Percentiles rank a stretch among this genome's conserved stretches.
These are phyloP conservation scores for Equus przewalskii DNA, from an alignment of 2,113 vertebrate species.

Conservation along the genomic window DNA sequence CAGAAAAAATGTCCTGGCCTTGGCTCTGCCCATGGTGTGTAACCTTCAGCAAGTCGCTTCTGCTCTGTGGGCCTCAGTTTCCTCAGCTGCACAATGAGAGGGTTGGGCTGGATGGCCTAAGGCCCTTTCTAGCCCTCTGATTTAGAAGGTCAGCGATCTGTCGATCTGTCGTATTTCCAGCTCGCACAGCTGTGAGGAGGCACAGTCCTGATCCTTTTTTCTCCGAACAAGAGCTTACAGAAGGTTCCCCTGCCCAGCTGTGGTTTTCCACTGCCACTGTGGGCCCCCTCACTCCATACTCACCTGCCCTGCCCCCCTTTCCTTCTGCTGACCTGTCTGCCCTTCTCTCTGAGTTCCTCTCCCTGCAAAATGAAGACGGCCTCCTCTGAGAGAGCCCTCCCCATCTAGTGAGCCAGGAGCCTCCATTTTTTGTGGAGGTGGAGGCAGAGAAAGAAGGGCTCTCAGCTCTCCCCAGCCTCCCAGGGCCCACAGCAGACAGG, in stretches of 20 bases:
- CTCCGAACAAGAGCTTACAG: slow-evolving; percentile 15
- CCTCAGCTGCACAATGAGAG: not conserved
- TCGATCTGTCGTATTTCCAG: not conserved
- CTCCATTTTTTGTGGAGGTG: not conserved
- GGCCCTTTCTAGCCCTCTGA: not conserved
- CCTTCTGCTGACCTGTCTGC: slow-evolving; percentile 24
- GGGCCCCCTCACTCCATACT: not conserved
- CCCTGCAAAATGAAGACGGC: not conserved
- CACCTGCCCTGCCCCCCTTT: not conserved
- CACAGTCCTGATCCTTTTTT: not conserved
- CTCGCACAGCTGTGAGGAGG: not conserved
- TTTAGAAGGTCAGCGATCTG: not conserved
- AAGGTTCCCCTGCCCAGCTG: slow-evolving; percentile 54
- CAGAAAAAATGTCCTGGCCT: not conserved
- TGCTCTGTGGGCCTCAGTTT: slow-evolving; percentile 40
- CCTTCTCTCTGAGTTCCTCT: slow-evolving; percentile 57
- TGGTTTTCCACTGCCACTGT: slow-evolving; percentile 28
- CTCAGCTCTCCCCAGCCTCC: slow-evolving; percentile 21
- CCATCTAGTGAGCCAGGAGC: not conserved
- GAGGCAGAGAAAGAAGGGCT: not conserved
- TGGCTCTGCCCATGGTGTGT: not conserved
- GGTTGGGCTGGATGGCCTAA: not conserved
- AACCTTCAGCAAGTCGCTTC: slow-evolving; percentile 54
- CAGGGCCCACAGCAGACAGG: slow-evolving; percentile 21
- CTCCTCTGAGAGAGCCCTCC: not conserved